Evolutionary conservation across 2,797 vertebrate species (phyloP).

Genomic region (Varecia variegata): DNA sequence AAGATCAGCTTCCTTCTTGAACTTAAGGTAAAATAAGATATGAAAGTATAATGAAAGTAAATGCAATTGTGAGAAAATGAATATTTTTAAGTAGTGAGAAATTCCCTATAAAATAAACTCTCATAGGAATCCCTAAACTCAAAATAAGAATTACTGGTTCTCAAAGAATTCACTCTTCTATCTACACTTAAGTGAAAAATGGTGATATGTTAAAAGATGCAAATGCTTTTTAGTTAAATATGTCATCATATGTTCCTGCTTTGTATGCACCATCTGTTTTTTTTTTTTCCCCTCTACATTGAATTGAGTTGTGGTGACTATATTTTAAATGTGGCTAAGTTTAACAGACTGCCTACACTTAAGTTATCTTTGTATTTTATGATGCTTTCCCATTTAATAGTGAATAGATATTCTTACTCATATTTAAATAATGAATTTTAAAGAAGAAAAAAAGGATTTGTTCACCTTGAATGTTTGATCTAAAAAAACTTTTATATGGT

Average conservation of each 20-base stretch:
- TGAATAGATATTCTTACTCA: conserved; percentile 41
- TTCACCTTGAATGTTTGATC: conserved; percentile 72
- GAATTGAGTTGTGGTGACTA: conserved; percentile 29
- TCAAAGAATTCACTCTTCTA: conserved; percentile 30
- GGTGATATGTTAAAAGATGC: conserved; percentile 29
- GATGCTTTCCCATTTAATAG: not conserved
- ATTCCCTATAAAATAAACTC: conserved; percentile 35
- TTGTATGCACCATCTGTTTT: conserved; percentile 36
- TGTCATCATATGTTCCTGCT: not conserved
- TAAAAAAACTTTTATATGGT: conserved; percentile 64
- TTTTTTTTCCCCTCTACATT: not conserved
- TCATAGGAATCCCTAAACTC: conserved; percentile 6
- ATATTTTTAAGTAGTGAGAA: not conserved
- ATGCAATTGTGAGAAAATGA: conserved; percentile 38
- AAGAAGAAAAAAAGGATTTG: conserved; percentile 64
- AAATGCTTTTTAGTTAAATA: conserved; percentile 47
- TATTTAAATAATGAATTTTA: conserved; percentile 73
- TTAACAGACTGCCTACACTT: not conserved
- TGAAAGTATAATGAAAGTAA: conserved; percentile 49
- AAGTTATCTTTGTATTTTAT: conserved; percentile 26
- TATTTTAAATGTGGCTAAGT: conserved; percentile 43
- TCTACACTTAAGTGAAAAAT: conserved; percentile 37
- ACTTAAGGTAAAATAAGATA: conserved; percentile 46
- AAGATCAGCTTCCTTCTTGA: conserved; percentile 58
- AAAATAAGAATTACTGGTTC: conserved; percentile 38